Conservation (phyloP, 1,140 invertebrate genomes). For the Drosophila repletoides region DNA sequence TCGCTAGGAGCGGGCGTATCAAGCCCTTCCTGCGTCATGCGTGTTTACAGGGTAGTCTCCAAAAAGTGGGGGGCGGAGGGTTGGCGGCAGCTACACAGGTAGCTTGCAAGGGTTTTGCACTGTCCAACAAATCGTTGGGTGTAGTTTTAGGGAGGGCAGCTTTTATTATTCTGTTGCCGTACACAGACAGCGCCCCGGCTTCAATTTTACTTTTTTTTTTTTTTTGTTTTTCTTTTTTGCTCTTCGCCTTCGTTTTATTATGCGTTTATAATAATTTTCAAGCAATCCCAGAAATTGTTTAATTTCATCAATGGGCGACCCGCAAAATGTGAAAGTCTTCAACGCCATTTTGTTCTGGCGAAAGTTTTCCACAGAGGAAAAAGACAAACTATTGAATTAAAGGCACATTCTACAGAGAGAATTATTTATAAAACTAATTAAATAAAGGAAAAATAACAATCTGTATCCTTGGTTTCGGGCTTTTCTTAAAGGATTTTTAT, state of each 20-base stretch:
- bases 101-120: slow-evolving; percentile 5
- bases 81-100: slow-evolving; percentile 13
- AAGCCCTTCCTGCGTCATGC: slow-evolving; percentile 15
- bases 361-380: too few relatives aligned
- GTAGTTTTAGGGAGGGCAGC: neutral
- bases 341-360: slow-evolving; percentile 40
- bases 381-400: too few relatives aligned
- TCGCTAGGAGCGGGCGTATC: neutral
- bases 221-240: too few relatives aligned
- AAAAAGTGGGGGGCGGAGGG: neutral
- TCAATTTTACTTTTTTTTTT: slow-evolving; percentile 29
- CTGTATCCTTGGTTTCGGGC: too few relatives aligned
- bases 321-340: slow-evolving; percentile 30
- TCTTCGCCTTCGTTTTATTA: slow-evolving; percentile 40
- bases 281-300: slow-evolving; percentile 55
- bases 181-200: slow-evolving; percentile 51
- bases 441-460: too few relatives aligned
- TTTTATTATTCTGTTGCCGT: slow-evolving; percentile 64
- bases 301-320: slow-evolving; percentile 52
- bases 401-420: too few relatives aligned
- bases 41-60: slow-evolving; percentile 18
- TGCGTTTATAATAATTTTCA: slow-evolving; percentile 58
- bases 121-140: slow-evolving; percentile 9
- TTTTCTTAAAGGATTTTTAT: too few relatives aligned
- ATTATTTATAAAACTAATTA: too few relatives aligned